These are phyloP conservation scores for Exocentrus adspersus DNA, from an alignment of 2,888 invertebrate genomes.

Conservation along the genomic window DNA sequence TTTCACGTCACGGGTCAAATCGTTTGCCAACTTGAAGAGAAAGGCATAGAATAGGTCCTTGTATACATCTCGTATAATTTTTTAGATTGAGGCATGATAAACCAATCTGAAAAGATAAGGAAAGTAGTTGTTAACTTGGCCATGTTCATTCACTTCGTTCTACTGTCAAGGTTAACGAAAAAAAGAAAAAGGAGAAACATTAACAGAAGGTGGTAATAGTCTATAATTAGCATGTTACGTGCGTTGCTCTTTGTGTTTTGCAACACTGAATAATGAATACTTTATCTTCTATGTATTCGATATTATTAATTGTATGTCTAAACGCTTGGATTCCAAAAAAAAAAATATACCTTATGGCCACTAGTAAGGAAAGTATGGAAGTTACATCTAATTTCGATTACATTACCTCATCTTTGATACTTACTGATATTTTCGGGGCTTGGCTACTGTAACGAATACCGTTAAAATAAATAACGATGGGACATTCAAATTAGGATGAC, in stretches of 20 bases:
- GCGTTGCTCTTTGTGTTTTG: neutral
- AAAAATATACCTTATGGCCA: no score
- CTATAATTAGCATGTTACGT: neutral
- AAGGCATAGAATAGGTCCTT: slow-evolving; percentile 20
- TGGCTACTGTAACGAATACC: no score
- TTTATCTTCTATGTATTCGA: neutral
- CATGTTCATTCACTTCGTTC: neutral
- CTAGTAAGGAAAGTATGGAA: no score
- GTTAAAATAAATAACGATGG: no score
- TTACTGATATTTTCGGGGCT: no score
- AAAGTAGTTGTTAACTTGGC: neutral
- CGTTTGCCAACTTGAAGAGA: slow-evolving; percentile 29
- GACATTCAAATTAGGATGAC: no score
- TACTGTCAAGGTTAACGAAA: neutral
- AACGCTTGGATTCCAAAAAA: no score
- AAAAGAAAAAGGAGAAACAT: neutral
- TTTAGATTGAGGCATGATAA: neutral
- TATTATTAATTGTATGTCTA: neutral
- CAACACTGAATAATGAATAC: neutral
- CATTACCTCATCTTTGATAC: no score
- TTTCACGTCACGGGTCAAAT: slow-evolving; percentile 29
- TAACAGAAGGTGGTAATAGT: neutral
- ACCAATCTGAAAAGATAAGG: neutral
- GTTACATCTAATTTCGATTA: no score
- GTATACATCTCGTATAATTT: neutral